Evolutionary conservation across 2,888 invertebrate species (phyloP).

Genomic region (Copidosoma aretas): DNA sequence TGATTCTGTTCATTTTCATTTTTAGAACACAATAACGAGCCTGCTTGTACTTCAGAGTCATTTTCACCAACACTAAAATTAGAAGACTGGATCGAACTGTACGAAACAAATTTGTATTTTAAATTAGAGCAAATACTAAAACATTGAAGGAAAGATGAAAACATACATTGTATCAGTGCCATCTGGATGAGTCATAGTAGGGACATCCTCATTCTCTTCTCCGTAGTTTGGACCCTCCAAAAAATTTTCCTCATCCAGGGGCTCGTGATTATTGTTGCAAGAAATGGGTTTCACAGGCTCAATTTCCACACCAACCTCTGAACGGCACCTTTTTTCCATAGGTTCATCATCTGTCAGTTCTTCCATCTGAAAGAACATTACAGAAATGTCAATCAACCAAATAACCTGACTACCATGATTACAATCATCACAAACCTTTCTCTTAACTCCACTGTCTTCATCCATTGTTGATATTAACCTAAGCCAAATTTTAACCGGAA

Average conservation of each 20-base stretch:
- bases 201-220: constrained; percentile 2
- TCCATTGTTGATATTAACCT: constrained; percentile 44
- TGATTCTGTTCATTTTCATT: constrained; percentile 6
- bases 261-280: background rate
- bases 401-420: background rate
- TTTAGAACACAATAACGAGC: background rate
- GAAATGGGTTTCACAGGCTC: constrained; percentile 4
- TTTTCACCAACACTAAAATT: background rate
- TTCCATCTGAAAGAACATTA: constrained; percentile 24
- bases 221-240: background rate
- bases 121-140: background rate
- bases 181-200: constrained; percentile 1
- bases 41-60: background rate
- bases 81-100: background rate
- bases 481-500: constrained; percentile 50
- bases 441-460: constrained; percentile 42
- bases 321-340: constrained; percentile 29
- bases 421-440: constrained; percentile 43
- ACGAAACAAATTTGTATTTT: background rate
- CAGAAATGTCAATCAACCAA: constrained; percentile 5
- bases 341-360: constrained; percentile 21
- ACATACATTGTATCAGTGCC: background rate
- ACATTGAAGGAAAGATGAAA: background rate
- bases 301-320: background rate
- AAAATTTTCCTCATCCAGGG: background rate